phyloP scores from a whole-genome alignment of 2,888 invertebrate species.

The Pedicia rivosa region DNA sequence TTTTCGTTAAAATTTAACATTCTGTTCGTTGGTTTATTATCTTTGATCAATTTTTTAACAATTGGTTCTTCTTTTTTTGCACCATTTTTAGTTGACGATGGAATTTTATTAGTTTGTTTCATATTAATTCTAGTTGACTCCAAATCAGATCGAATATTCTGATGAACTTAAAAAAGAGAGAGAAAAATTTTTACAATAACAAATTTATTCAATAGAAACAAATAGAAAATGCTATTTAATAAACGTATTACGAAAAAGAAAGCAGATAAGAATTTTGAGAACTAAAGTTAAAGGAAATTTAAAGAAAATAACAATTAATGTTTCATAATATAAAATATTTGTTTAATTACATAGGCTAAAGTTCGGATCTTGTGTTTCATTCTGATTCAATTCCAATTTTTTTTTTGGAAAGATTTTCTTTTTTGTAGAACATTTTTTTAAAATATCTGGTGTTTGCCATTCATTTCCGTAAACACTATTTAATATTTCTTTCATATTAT shows the following conservation, averaged over 20 bases:
- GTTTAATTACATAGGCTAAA: conserved; percentile 2
- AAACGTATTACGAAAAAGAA: too few relatives aligned
- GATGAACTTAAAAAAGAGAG: conserved; percentile 15
- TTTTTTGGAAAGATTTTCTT: background rate
- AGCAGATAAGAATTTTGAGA: too few relatives aligned
- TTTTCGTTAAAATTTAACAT: too few relatives aligned
- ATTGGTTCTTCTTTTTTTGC: background rate
- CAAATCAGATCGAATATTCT: conserved; percentile 18
- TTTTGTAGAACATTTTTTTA: conserved; percentile 15
- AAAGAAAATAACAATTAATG: too few relatives aligned
- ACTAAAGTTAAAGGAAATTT: too few relatives aligned
- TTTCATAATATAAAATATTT: too few relatives aligned
- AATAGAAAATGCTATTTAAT: too few relatives aligned
- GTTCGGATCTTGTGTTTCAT: background rate
- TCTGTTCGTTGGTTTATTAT: too few relatives aligned
- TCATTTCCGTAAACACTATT: conserved; percentile 24
- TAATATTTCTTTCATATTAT: conserved; percentile 20
- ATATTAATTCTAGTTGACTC: conserved; percentile 20
- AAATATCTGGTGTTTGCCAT: conserved; percentile 28
- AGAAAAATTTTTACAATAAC: background rate
- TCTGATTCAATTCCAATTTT: background rate
- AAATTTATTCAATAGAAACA: too few relatives aligned
- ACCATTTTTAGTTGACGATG: background rate
- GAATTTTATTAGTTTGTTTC: conserved; percentile 6
- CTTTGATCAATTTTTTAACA: too few relatives aligned